Percentiles rank a stretch among this genome's conserved stretches.
These are phyloP conservation scores for Enteromius fasciolatus DNA, from an alignment of 2,797 vertebrate genomes.

Conservation along the genomic window DNA sequence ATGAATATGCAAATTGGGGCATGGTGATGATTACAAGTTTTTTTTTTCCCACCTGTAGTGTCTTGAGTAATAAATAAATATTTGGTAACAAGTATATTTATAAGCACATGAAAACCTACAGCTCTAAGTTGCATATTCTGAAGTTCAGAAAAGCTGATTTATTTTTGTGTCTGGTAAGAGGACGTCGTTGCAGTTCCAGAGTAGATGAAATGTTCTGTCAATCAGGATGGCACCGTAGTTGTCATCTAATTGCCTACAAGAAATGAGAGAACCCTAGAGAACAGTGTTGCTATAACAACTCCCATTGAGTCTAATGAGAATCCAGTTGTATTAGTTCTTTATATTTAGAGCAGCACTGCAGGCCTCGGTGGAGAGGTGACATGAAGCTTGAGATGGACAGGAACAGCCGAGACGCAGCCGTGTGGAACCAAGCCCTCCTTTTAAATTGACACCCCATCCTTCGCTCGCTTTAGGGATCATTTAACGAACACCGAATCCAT, in stretches of 20 bases:
- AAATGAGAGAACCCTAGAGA: slow-evolving; percentile 54
- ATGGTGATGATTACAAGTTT: not conserved
- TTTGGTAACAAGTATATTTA: slow-evolving; percentile 3
- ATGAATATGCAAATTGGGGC: not conserved
- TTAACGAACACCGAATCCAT: slow-evolving; percentile 32
- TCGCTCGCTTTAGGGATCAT: slow-evolving; percentile 27
- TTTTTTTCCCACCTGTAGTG: not conserved
- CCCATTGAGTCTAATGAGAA: slow-evolving; percentile 50
- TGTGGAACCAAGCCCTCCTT: slow-evolving; percentile 13
- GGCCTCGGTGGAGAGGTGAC: slow-evolving; percentile 35
- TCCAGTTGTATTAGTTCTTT: slow-evolving; percentile 54
- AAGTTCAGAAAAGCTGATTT: slow-evolving; percentile 43
- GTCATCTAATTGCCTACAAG: slow-evolving; percentile 55
- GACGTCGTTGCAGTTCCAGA: slow-evolving; percentile 25
- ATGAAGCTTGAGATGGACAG: slow-evolving; percentile 10
- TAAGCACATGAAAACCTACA: not conserved
- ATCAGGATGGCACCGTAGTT: slow-evolving; percentile 39
- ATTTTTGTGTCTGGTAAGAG: not conserved
- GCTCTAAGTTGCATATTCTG: slow-evolving; percentile 27
- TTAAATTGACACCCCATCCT: slow-evolving; percentile 30
- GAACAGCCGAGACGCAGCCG: not conserved
- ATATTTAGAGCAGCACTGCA: slow-evolving; percentile 50
- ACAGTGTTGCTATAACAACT: slow-evolving; percentile 45
- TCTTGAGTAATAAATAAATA: not conserved
- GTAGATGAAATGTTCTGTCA: slow-evolving; percentile 54